Percentiles rank a stretch among this genome's conserved stretches.
These are phyloP conservation scores for Apodemus speciosus DNA, from an alignment of 2,113 vertebrate genomes.

Conservation along the genomic window DNA sequence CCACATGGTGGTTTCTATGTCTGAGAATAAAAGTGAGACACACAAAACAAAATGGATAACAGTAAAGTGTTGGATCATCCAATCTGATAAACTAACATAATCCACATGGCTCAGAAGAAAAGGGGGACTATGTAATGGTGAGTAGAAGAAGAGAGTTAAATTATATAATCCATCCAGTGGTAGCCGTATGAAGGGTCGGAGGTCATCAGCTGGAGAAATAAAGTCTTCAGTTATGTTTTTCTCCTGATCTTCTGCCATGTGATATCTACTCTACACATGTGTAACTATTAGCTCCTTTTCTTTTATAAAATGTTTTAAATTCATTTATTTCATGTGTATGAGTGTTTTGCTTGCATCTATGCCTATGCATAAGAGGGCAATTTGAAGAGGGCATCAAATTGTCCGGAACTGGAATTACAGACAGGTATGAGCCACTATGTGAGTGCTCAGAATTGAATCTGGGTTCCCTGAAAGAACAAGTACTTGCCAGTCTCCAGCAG, in stretches of 20 bases:
- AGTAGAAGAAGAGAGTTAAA: background rate
- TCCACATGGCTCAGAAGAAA: background rate
- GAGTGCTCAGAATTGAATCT: background rate
- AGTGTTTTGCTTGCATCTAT: background rate
- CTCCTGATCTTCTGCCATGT: background rate
- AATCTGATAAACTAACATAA: background rate
- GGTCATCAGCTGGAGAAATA: background rate
- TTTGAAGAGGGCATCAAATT: background rate
- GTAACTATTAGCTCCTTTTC: background rate
- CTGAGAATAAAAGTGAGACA: background rate
- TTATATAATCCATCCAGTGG: background rate
- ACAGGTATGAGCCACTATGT: background rate
- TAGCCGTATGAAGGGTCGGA: background rate
- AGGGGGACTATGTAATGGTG: background rate
- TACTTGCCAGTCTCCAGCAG: too few species aligned
- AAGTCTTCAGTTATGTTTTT: conserved; percentile 9
- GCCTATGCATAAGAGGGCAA: background rate
- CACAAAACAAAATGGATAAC: background rate
- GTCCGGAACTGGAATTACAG: background rate
- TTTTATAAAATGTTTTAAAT: background rate
- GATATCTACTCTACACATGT: background rate
- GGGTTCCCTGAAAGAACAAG: background rate
- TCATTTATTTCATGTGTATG: background rate
- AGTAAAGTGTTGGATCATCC: background rate
- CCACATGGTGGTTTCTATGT: background rate